Conservation (phyloP, 2,888 invertebrate species). For the Hypolimnas misippus region DNA sequence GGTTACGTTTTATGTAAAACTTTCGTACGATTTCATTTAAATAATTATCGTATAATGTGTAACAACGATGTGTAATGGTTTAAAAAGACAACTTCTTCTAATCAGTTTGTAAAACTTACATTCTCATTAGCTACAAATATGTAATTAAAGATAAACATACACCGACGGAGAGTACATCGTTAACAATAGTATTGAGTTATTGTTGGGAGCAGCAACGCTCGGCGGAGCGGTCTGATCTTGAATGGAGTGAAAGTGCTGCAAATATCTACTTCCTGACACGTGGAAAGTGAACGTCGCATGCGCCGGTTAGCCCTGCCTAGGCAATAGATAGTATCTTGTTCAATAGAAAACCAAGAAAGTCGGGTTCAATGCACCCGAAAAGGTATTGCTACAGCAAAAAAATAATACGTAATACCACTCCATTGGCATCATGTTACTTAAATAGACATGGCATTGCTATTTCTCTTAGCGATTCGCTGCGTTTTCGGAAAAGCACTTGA, state of each 20-base stretch:
- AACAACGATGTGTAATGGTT: neutral
- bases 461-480: constrained; percentile 5
- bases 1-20: constrained; percentile 18
- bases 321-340: constrained; percentile 62
- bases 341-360: constrained; percentile 59
- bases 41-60: constrained; percentile 4
- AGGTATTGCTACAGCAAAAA: constrained; percentile 24
- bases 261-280: constrained; percentile 71
- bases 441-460: constrained; percentile 17
- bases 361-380: constrained; percentile 45
- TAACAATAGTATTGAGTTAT: constrained; percentile 59
- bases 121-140: neutral
- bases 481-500: constrained; percentile 19
- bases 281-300: constrained; percentile 74
- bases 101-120: neutral
- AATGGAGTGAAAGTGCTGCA: constrained; percentile 79
- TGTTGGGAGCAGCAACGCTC: constrained; percentile 56
- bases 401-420: constrained; percentile 28
- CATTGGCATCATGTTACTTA: constrained; percentile 17
- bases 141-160: constrained; percentile 23
- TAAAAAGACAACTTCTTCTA: neutral
- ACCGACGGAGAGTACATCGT: constrained; percentile 35
- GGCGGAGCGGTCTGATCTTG: constrained; percentile 76
- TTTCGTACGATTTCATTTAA: neutral
- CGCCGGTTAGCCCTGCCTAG: constrained; percentile 55